Percentiles rank a stretch among this genome's conserved stretches.
phyloP scores from a whole-genome alignment of 2,797 vertebrate genomes.

The Gambusia yucatana region DNA sequence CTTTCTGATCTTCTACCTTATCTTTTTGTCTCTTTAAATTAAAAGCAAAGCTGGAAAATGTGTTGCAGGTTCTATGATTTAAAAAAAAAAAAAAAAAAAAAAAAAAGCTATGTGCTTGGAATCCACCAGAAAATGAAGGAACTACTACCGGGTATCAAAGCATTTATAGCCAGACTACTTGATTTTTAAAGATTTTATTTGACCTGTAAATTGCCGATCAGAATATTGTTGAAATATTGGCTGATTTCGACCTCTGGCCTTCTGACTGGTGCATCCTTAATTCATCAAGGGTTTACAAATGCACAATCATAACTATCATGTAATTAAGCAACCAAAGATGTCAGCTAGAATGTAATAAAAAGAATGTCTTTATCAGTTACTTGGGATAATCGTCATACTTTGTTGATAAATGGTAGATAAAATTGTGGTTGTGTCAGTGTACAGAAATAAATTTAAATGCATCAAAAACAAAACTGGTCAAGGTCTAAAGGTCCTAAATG shows the following conservation, averaged over 20 bases:
- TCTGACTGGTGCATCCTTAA: background rate
- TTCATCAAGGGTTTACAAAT: background rate
- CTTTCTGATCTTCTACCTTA: background rate
- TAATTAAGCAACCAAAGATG: background rate
- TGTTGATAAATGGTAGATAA: background rate
- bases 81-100: too few species aligned
- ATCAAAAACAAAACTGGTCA: background rate
- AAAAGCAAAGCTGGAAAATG: background rate
- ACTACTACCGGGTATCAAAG: background rate
- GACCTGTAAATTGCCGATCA: background rate
- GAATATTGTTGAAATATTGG: background rate
- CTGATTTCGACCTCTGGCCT: background rate
- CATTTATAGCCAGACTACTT: background rate
- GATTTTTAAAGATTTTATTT: background rate
- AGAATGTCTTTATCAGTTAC: background rate
- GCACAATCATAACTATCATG: background rate
- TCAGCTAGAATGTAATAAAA: background rate
- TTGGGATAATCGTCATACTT: background rate
- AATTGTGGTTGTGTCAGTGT: background rate
- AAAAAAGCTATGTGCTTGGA: background rate
- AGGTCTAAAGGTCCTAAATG: background rate
- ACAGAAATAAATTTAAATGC: background rate
- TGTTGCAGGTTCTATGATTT: background rate
- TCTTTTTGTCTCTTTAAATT: background rate
- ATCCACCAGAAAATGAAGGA: background rate